Conservation (phyloP, 2,113 vertebrate genomes). For the Zootoca vivipara region DNA sequence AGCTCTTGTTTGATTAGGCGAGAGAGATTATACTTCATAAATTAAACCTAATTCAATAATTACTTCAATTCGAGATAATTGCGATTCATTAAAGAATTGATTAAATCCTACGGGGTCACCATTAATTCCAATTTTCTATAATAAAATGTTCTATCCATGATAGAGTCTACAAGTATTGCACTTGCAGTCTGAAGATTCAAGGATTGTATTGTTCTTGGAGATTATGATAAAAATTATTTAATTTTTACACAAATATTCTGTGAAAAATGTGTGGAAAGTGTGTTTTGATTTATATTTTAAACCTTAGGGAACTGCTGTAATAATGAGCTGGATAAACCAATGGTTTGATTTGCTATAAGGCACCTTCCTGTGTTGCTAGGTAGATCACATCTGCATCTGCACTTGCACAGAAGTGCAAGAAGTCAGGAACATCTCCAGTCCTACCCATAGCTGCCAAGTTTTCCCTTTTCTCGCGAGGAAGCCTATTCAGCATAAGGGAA, state of each 20-base stretch:
- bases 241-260: neutral
- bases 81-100: constrained; percentile 6
- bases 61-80: constrained; percentile 2
- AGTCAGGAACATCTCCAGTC: no score
- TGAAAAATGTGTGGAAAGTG: neutral
- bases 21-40: neutral
- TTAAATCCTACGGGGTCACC: neutral
- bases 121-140: neutral
- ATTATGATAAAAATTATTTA: neutral
- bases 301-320: no score
- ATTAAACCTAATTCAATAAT: neutral
- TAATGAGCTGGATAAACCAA: no score
- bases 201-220: neutral
- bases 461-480: no score
- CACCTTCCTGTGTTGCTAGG: no score
- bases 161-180: neutral
- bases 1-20: neutral
- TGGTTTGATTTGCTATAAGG: no score
- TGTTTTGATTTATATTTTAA: neutral
- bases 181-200: neutral
- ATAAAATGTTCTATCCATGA: neutral
- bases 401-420: no score
- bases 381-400: no score
- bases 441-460: no score
- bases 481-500: no score